Percentiles rank a stretch among this genome's conserved stretches.
Evolutionary conservation across 1,140 invertebrate species (phyloP).

Genomic region (Pinna nobilis): DNA sequence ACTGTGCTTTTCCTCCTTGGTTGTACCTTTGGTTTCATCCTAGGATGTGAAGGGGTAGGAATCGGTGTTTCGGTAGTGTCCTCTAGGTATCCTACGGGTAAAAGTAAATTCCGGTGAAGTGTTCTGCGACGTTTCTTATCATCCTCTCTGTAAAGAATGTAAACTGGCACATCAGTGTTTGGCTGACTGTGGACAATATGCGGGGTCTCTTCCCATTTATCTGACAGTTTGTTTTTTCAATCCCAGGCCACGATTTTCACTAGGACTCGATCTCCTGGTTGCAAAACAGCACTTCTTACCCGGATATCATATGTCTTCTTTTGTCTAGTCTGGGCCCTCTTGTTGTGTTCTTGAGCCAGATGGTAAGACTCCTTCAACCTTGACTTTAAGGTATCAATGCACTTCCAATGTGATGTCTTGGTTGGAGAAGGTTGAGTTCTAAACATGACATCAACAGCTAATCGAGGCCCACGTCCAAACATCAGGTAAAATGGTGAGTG

Average conservation of each 20-base stretch:
- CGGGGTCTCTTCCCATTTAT: conserved; percentile 27
- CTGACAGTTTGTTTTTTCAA: conserved; percentile 36
- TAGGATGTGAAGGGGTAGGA: background rate
- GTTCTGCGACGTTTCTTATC: background rate
- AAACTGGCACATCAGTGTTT: conserved; percentile 37
- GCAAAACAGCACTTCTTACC: background rate
- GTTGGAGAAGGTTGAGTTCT: background rate
- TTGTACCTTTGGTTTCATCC: background rate
- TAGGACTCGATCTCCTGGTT: conserved; percentile 33
- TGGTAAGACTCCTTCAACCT: background rate
- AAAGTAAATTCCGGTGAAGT: conserved; percentile 22
- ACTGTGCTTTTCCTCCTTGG: background rate
- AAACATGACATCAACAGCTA: background rate
- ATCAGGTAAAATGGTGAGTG: conserved; percentile 8
- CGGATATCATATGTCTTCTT: conserved; percentile 19
- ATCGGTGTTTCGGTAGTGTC: background rate
- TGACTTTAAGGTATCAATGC: background rate
- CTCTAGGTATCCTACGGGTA: background rate
- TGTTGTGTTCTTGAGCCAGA: background rate
- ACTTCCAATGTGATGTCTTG: background rate
- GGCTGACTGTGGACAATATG: conserved; percentile 21
- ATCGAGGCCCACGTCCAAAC: no score
- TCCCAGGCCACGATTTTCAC: conserved; percentile 26
- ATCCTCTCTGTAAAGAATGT: conserved; percentile 16
- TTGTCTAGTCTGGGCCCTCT: background rate